Conservation (phyloP, 2,888 invertebrate species). For the Mechanitis mazaeus region DNA sequence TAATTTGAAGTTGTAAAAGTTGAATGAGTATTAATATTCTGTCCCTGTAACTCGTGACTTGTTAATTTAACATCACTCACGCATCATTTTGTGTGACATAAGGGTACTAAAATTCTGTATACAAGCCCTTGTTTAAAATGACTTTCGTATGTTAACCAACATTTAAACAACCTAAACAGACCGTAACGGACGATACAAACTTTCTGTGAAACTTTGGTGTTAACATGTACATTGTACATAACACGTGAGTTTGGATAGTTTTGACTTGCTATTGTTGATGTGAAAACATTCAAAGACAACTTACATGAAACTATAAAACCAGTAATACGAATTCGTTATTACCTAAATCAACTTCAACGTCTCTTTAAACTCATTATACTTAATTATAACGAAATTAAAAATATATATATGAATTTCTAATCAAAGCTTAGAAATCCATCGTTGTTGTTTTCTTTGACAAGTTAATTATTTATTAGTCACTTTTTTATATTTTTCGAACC, state of each 20-base stretch:
- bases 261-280: not conserved
- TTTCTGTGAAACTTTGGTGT: not conserved
- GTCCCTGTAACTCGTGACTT: not conserved
- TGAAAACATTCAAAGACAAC: not conserved
- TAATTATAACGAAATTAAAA: too few species aligned
- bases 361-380: too few species aligned
- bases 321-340: too few species aligned
- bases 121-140: slow-evolving; percentile 3
- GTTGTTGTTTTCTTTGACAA: too few species aligned
- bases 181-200: slow-evolving; percentile 4
- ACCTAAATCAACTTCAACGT: too few species aligned
- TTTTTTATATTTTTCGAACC: too few species aligned
- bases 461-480: too few species aligned
- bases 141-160: slow-evolving; percentile 5
- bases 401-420: too few species aligned
- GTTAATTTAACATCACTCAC: not conserved
- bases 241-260: slow-evolving; percentile 5
- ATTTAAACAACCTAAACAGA: slow-evolving; percentile 1
- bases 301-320: not conserved
- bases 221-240: slow-evolving; percentile 4
- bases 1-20: too few species aligned
- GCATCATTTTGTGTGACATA: not conserved
- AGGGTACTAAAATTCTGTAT: slow-evolving; percentile 1
- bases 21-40: too few species aligned
- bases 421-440: too few species aligned